phyloP scores from a whole-genome alignment of 2,797 vertebrate species.

The Discoglossus pictus region DNA sequence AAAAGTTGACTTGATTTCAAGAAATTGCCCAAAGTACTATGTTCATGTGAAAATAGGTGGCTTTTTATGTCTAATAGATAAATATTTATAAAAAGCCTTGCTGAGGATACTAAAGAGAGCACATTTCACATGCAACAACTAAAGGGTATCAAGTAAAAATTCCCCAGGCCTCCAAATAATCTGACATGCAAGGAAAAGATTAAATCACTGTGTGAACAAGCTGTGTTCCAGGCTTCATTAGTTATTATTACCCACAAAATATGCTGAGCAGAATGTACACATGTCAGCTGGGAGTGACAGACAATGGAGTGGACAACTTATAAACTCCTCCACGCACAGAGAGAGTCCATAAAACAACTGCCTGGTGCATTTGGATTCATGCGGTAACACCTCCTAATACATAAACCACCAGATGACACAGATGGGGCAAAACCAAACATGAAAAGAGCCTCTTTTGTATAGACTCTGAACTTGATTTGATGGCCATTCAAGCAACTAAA shows the following conservation, averaged over 20 bases:
- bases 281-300: constrained; percentile 88
- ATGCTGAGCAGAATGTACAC: constrained; percentile 90
- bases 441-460: constrained; percentile 87
- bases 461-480: constrained; percentile 81
- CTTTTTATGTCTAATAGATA: too few relatives aligned
- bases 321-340: constrained; percentile 91
- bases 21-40: too few relatives aligned
- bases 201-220: constrained; percentile 86
- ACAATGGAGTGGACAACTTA: constrained; percentile 91
- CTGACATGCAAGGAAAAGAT: constrained; percentile 58
- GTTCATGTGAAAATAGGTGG: too few relatives aligned
- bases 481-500: constrained; percentile 90
- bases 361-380: constrained; percentile 83
- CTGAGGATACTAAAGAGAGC: too few relatives aligned
- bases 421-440: constrained; percentile 91
- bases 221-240: constrained; percentile 89
- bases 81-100: too few relatives aligned
- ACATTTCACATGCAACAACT: background rate
- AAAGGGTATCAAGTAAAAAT: constrained; percentile 42
- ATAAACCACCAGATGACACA: constrained; percentile 97
- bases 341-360: constrained; percentile 97
- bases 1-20: too few relatives aligned
- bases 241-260: constrained; percentile 96
- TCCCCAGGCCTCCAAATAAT: constrained; percentile 27
- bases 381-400: constrained; percentile 81